Percentiles rank a stretch among this genome's conserved stretches.
Conservation (phyloP, 2,113 vertebrate species). For the Platichthys stellatus region DNA sequence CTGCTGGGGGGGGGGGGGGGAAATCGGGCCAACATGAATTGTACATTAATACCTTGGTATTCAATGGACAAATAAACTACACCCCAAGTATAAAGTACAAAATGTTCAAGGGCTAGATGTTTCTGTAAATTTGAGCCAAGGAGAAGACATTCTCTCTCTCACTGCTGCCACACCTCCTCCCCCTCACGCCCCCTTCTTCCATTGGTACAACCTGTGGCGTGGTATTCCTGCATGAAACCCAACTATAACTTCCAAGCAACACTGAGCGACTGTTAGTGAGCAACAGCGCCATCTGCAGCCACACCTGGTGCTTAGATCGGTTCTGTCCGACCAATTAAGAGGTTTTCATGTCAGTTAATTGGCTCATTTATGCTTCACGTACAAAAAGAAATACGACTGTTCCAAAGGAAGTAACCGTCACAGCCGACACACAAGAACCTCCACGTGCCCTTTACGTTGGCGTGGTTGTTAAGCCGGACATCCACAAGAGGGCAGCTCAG, state of each 20-base stretch:
- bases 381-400: no score
- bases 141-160: conserved; percentile 21
- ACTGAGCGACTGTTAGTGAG: no score
- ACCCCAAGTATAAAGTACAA: background rate
- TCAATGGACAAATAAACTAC: background rate
- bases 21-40: conserved; percentile 17
- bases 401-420: no score
- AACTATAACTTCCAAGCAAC: background rate
- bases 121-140: conserved; percentile 6
- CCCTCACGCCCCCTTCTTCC: conserved; percentile 46
- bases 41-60: background rate
- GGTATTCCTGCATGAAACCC: background rate
- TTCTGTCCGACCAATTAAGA: no score
- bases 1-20: background rate
- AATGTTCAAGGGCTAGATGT: background rate
- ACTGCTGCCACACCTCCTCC: conserved; percentile 36
- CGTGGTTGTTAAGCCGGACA: background rate
- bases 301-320: no score
- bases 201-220: conserved; percentile 40
- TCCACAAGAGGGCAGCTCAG: no score
- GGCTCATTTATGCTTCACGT: no score
- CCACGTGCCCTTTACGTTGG: background rate
- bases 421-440: no score
- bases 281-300: no score
- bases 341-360: no score